A percentile compares a stretch with the other conserved stretches of the same genome.
Evolutionary conservation across 1,140 invertebrate species (phyloP).

Genomic region (Pygmarrhopalites habei): DNA sequence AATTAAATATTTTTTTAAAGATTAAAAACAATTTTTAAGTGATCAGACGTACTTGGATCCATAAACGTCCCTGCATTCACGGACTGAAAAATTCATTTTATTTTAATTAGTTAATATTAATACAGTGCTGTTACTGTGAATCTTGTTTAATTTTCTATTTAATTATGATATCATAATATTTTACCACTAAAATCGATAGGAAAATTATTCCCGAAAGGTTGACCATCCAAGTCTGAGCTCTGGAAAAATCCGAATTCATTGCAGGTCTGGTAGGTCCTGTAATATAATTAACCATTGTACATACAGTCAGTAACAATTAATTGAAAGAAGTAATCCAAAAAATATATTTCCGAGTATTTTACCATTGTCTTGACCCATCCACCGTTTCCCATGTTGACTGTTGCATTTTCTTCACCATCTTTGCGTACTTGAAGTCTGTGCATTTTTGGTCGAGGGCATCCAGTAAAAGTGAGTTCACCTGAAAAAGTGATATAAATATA

Average conservation of each 20-base stretch:
- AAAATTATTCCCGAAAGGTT: constrained; percentile 50
- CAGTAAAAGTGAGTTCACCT: constrained; percentile 66
- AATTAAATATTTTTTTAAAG: neutral
- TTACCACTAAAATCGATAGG: constrained; percentile 49
- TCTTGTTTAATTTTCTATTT: too few species aligned
- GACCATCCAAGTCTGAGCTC: constrained; percentile 46
- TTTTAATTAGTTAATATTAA: too few species aligned
- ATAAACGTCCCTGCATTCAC: constrained; percentile 52
- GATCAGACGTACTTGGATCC: constrained; percentile 42
- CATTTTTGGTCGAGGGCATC: constrained; percentile 63
- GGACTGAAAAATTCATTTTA: too few species aligned
- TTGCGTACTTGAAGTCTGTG: constrained; percentile 72
- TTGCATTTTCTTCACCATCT: constrained; percentile 64
- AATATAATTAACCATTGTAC: too few species aligned
- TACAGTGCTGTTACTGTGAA: too few species aligned
- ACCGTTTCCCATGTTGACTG: constrained; percentile 61
- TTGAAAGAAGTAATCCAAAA: too few species aligned
- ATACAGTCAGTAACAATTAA: too few species aligned
- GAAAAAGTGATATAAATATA: too few species aligned
- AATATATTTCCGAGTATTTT: too few species aligned
- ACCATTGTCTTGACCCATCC: constrained; percentile 41
- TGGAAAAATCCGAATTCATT: constrained; percentile 56
- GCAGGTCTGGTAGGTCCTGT: constrained; percentile 55
- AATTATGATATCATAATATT: too few species aligned
- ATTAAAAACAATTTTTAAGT: neutral